Evolutionary conservation across 2,113 vertebrate species (phyloP).

Genomic region (Hucho hucho): DNA sequence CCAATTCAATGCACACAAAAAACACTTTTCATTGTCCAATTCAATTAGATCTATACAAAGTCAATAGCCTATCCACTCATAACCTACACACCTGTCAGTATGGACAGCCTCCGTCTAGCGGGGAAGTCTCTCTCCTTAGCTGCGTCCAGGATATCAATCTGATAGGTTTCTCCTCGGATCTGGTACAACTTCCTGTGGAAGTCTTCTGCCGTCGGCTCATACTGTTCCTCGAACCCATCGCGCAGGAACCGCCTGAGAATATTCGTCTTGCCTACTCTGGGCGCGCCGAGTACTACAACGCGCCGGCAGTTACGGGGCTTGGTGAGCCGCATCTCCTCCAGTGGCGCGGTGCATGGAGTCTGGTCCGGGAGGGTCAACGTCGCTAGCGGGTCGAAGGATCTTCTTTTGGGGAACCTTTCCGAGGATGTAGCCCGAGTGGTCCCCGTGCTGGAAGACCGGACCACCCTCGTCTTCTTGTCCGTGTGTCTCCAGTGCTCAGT

Average conservation of each 20-base stretch:
- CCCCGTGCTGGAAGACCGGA: conserved; percentile 61
- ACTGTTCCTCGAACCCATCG: conserved; percentile 62
- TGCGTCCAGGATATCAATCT: conserved; percentile 74
- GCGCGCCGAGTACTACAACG: conserved; percentile 73
- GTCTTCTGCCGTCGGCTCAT: conserved; percentile 72
- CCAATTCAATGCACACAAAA: background rate
- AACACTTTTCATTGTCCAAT: background rate
- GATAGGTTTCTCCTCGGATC: conserved; percentile 70
- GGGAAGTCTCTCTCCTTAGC: conserved; percentile 71
- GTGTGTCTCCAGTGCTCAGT: conserved; percentile 55
- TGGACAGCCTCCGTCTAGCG: conserved; percentile 73
- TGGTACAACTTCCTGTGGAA: conserved; percentile 77
- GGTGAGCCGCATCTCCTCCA: conserved; percentile 31
- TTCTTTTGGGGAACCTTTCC: conserved; percentile 33
- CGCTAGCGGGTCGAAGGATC: conserved; percentile 50
- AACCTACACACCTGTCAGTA: conserved; percentile 68
- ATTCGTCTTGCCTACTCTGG: conserved; percentile 72
- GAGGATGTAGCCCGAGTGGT: conserved; percentile 38
- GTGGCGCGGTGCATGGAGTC: background rate
- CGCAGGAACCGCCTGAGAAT: conserved; percentile 68
- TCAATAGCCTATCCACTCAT: background rate
- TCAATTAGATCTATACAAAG: background rate
- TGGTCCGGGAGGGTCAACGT: conserved; percentile 16
- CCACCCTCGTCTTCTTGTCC: conserved; percentile 37
- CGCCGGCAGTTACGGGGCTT: conserved; percentile 71